A percentile compares a stretch with the other conserved stretches of the same genome.
These are phyloP conservation scores for Rhinolophus sinicus DNA, from an alignment of 2,113 vertebrate species.

Conservation along the genomic window DNA sequence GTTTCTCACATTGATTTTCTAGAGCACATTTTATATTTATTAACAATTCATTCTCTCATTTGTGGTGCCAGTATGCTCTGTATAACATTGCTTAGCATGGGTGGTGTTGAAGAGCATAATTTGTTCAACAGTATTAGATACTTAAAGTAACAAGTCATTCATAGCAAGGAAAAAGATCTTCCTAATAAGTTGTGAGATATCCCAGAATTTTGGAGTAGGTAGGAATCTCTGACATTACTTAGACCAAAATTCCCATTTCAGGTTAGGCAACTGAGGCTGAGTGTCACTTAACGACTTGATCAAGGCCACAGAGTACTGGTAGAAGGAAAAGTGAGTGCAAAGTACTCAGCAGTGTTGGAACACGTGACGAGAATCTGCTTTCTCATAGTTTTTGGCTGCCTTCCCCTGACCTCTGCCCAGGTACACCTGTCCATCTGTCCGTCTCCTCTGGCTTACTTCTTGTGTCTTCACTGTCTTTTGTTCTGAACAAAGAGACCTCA, in stretches of 20 bases:
- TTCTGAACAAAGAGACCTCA: not conserved
- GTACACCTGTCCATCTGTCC: not conserved
- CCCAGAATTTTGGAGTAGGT: not conserved
- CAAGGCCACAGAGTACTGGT: not conserved
- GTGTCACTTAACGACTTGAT: not conserved
- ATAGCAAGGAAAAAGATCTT: not conserved
- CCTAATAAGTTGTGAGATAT: not conserved
- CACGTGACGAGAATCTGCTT: not conserved
- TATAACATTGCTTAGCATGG: not conserved
- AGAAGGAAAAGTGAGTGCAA: not conserved
- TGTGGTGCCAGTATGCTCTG: not conserved
- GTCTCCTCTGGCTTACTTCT: not conserved
- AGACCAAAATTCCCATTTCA: not conserved
- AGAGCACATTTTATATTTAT: not conserved
- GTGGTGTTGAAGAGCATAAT: not conserved
- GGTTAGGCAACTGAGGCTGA: not conserved
- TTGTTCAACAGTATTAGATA: not conserved
- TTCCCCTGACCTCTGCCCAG: not conserved
- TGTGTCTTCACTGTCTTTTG: not conserved
- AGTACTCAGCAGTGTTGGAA: not conserved
- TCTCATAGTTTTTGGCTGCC: not conserved
- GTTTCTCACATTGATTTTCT: not conserved
- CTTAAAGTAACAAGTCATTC: not conserved
- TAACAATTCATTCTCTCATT: not conserved
- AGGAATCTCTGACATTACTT: not conserved